These are phyloP conservation scores for Heteronetta atricapilla DNA, from an alignment of 2,113 vertebrate species.

Conservation along the genomic window DNA sequence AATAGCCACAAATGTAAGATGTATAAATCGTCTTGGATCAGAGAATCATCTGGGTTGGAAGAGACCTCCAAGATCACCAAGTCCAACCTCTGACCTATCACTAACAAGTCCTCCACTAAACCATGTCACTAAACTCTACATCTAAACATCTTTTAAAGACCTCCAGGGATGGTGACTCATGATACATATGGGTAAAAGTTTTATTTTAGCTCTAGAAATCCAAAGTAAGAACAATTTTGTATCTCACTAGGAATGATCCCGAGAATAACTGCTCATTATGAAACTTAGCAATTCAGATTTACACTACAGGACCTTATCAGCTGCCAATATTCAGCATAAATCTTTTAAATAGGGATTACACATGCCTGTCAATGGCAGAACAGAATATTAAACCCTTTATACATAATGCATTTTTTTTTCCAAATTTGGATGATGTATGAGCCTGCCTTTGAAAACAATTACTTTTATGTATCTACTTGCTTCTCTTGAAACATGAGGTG, in stretches of 20 bases:
- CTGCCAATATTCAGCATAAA: not conserved
- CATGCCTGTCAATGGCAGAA: not conserved
- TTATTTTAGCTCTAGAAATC: not conserved
- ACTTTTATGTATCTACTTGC: not conserved
- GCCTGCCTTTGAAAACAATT: not conserved
- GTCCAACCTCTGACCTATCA: too few relatives aligned
- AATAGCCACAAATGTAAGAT: not conserved
- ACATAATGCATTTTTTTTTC: not conserved
- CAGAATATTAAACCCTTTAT: not conserved
- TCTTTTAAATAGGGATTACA: constrained; percentile 1
- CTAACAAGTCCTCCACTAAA: too few relatives aligned
- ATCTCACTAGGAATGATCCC: not conserved
- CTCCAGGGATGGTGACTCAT: too few relatives aligned
- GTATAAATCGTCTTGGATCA: not conserved
- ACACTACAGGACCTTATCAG: not conserved
- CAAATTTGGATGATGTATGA: not conserved
- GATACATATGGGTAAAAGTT: not conserved
- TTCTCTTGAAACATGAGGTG: not conserved
- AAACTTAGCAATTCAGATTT: constrained; percentile 24
- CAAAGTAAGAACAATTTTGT: not conserved
- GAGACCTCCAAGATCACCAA: too few relatives aligned
- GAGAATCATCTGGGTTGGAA: not conserved
- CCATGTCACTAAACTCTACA: too few relatives aligned
- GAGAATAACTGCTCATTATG: not conserved
- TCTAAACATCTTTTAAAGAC: too few relatives aligned